A percentile compares a stretch with the other conserved stretches of the same genome.
phyloP scores from a whole-genome alignment of 2,888 invertebrate genomes.

The Malthinus flaveolus region DNA sequence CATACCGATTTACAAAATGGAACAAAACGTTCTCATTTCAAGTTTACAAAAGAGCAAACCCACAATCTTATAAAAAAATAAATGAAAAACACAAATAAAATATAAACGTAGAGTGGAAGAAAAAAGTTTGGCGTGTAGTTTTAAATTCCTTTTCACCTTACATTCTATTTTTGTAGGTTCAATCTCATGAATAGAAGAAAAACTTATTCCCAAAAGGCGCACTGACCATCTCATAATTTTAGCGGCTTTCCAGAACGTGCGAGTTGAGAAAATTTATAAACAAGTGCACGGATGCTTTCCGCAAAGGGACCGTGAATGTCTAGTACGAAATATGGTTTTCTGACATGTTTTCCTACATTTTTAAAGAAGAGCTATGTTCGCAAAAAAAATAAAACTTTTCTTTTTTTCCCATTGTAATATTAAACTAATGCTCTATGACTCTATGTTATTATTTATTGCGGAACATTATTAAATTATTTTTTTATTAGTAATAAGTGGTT shows the following conservation, averaged over 20 bases:
- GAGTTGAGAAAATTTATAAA: conserved; percentile 33
- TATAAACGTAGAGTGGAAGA: conserved; percentile 9
- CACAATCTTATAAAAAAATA: not conserved
- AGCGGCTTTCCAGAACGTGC: conserved; percentile 13
- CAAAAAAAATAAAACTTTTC: no score
- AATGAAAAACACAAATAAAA: conserved; percentile 9
- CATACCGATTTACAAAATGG: no score
- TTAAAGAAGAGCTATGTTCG: conserved; percentile 16
- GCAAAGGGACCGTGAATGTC: conserved; percentile 31
- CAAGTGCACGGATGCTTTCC: conserved; percentile 22
- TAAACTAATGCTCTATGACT: no score
- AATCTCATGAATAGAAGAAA: conserved; percentile 23
- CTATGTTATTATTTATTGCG: no score
- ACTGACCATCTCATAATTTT: conserved; percentile 33
- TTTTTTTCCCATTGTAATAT: no score
- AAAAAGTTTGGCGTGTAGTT: conserved; percentile 8
- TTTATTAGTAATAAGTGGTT: no score
- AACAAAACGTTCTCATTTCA: no score
- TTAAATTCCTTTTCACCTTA: conserved; percentile 2
- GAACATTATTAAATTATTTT: no score
- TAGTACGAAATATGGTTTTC: conserved; percentile 28
- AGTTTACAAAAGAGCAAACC: no score
- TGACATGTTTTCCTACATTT: conserved; percentile 26
- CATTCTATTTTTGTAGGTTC: conserved; percentile 11
- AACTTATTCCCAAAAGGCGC: conserved; percentile 19